Evolutionary conservation across 1,140 invertebrate species (phyloP).

Genomic region (Limonius californicus): DNA sequence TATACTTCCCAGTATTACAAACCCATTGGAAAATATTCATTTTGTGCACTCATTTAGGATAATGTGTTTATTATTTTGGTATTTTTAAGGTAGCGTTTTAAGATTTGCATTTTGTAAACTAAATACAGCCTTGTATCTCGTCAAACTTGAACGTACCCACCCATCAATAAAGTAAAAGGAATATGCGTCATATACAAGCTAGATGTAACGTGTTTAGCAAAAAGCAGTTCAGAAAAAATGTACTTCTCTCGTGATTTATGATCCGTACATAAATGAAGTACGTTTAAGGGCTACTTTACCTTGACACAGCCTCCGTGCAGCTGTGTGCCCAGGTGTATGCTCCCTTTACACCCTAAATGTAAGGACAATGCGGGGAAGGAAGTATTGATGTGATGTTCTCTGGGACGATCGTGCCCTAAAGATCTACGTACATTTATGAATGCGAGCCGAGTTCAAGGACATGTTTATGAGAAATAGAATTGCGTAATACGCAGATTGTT

Average conservation of each 20-base stretch:
- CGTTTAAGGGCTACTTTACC: constrained; percentile 29
- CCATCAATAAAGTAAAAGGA: not conserved
- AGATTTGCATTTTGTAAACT: too few relatives aligned
- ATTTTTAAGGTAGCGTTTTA: too few relatives aligned
- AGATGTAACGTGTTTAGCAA: not conserved
- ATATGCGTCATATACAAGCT: not conserved
- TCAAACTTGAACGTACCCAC: too few relatives aligned
- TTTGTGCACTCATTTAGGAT: too few relatives aligned
- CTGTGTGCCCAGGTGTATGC: constrained; percentile 40
- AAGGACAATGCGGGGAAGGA: constrained; percentile 37
- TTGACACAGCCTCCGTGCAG: constrained; percentile 38
- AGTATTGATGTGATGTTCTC: constrained; percentile 32
- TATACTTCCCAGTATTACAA: too few relatives aligned
- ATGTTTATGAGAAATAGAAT: not conserved
- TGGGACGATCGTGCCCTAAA: constrained; percentile 5
- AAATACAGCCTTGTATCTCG: too few relatives aligned
- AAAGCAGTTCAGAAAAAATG: constrained; percentile 11
- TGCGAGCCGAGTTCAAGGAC: not conserved
- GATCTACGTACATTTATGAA: not conserved
- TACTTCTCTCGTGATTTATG: constrained; percentile 21
- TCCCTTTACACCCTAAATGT: constrained; percentile 35
- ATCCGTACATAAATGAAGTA: constrained; percentile 17
- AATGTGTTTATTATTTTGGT: too few relatives aligned
- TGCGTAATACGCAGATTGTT: too few relatives aligned
- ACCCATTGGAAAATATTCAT: too few relatives aligned